Evolutionary conservation across 2,797 vertebrate species (phyloP), one percentile per base, ranked within the genome.

Genomic region (Cheirogaleus major): DNA sequence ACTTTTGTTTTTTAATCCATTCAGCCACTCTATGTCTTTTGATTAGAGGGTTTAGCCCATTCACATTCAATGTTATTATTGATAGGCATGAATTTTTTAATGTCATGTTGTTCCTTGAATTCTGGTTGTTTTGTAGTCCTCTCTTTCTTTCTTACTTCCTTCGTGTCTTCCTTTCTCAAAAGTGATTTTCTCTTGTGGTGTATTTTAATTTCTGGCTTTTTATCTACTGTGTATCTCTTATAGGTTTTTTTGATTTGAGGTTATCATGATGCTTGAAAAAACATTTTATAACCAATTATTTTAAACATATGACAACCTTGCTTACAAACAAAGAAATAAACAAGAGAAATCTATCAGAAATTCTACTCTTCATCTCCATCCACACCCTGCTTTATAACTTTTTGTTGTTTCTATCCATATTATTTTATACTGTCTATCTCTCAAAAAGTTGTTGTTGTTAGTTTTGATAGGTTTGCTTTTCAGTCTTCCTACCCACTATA

Each of bases 361-460:
- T 65, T n/a, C 32, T n/a, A 65, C 63, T 10, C 17, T 65, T 65
- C n/a, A 65, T n/a, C 32, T 65, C 32, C 63, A 65, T 65, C 63
- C 3, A 8, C 7, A 0, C 1, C 15, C 63, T 7, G 7, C 32
- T 65, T 65, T n/a, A n/a, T 65, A 65, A n/a, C 17, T n/a, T 65
- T 65, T 65, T 65, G 7, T 65, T 65, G 32, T n/a, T 65, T n/a
- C 63, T 17, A n/a, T 65, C 63, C 32, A n/a, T n/a, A 65, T 65
- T n/a, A n/a, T 65, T 20, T 65, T 65, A 65, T n/a, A 65, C 32
- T 65, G n/a, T n/a, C 7, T n/a, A 65, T 65, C 63, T n/a, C 63
- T 65, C 32, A 65, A 65, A 65, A 65, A n/a, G 63, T n/a, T 65
- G 63, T 65, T 65, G 32, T 65, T 65, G 32, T 65, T 65, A 65